These are phyloP conservation scores for Eulimnadia texana DNA, from an alignment of 1,140 invertebrate genomes.

Conservation along the genomic window DNA sequence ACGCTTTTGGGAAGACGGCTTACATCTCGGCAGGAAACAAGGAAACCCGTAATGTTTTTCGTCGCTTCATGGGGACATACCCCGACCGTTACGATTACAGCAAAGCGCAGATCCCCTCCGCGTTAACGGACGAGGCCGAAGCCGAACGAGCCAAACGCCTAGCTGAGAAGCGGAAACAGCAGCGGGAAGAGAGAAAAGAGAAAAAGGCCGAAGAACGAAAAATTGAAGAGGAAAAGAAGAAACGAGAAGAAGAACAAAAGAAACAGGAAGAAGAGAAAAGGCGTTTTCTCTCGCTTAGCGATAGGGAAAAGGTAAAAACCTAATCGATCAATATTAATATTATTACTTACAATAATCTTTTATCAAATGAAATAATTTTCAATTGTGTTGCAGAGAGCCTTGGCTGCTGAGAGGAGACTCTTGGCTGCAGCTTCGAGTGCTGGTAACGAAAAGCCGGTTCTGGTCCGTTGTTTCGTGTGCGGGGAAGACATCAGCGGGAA, in stretches of 20 bases:
- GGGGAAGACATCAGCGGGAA: slow-evolving; percentile 50
- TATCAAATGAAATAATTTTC: slow-evolving; percentile 15
- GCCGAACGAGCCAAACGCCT: slow-evolving; percentile 46
- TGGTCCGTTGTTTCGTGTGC: slow-evolving; percentile 58
- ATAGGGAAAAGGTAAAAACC: slow-evolving; percentile 52
- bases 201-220: slow-evolving; percentile 33
- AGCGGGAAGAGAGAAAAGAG: slow-evolving; percentile 51
- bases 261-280: slow-evolving; percentile 42
- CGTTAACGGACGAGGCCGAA: slow-evolving; percentile 45
- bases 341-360: background rate
- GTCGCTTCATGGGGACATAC: slow-evolving; percentile 49
- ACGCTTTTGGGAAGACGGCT: slow-evolving; percentile 50
- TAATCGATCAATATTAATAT: background rate
- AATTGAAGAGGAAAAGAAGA: slow-evolving; percentile 24
- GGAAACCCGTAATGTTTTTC: slow-evolving; percentile 49
- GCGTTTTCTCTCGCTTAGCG: slow-evolving; percentile 50
- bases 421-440: slow-evolving; percentile 26
- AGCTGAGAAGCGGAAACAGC: slow-evolving; percentile 40
- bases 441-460: slow-evolving; percentile 29
- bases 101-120: slow-evolving; percentile 36
- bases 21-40: slow-evolving; percentile 50
- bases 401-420: slow-evolving; percentile 47
- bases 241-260: slow-evolving; percentile 36
- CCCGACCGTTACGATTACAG: slow-evolving; percentile 62
- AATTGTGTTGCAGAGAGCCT: slow-evolving; percentile 39